Percentiles rank a stretch among this genome's conserved stretches.
Conservation (phyloP, 2,113 vertebrate species). For the Muscicapa adusta region DNA sequence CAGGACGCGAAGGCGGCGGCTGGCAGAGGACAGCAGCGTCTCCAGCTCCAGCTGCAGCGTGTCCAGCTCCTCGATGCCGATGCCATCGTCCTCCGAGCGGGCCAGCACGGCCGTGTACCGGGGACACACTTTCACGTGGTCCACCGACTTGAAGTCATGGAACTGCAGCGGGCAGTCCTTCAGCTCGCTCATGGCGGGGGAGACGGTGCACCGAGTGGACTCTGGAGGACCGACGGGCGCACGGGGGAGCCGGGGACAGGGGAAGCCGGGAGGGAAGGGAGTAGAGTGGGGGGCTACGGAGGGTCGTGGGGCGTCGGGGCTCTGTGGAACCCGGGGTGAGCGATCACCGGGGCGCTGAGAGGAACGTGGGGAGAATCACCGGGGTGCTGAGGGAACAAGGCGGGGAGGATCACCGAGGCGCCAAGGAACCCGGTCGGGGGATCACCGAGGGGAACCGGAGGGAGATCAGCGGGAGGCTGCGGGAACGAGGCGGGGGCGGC, state of each 20-base stretch:
- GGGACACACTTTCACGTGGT: conserved; percentile 93
- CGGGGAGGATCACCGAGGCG: background rate
- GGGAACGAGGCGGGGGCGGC: background rate
- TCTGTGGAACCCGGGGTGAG: background rate
- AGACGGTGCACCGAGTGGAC: background rate
- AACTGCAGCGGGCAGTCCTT: conserved; percentile 98
- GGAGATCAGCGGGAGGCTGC: background rate
- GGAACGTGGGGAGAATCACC: background rate
- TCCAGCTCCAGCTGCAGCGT: conserved; percentile 96
- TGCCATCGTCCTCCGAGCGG: conserved; percentile 95
- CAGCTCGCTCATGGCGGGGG: conserved; percentile 86
- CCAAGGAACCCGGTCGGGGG: too few species aligned
- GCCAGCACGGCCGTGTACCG: conserved; percentile 94
- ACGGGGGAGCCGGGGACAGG: background rate
- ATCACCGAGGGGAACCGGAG: background rate
- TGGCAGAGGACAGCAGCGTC: conserved; percentile 93
- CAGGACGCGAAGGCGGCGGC: conserved; percentile 87
- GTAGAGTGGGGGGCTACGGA: background rate
- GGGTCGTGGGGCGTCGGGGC: background rate
- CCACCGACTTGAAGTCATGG: conserved; percentile 97
- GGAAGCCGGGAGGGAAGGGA: background rate
- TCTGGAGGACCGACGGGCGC: too few species aligned
- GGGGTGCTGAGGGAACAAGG: background rate
- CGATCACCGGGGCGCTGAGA: background rate
- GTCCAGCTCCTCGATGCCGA: conserved; percentile 96